Conservation (phyloP, 2,113 vertebrate species). For the Pluvianellus socialis region DNA sequence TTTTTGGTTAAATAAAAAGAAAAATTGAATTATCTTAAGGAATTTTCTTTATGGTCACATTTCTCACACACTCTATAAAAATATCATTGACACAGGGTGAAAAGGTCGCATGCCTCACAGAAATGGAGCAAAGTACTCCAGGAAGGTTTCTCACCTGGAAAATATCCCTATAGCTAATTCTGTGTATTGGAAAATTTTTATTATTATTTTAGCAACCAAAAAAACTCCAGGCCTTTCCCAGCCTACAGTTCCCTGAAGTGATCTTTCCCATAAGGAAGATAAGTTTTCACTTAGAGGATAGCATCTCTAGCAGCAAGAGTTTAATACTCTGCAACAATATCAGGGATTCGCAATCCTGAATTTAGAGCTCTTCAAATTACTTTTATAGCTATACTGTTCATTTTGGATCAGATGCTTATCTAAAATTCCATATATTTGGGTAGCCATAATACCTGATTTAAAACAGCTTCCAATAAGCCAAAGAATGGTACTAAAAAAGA, state of each 20-base stretch:
- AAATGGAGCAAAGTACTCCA: slow-evolving; percentile 41
- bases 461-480: slow-evolving; percentile 28
- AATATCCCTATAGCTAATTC: slow-evolving; percentile 21
- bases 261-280: slow-evolving; percentile 55
- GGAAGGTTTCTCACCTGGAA: slow-evolving; percentile 46
- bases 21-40: not conserved
- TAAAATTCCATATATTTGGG: slow-evolving; percentile 48
- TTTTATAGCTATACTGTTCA: slow-evolving; percentile 52
- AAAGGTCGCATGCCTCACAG: slow-evolving; percentile 36
- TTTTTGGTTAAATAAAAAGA: not conserved
- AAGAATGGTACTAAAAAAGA: not conserved
- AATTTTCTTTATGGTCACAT: slow-evolving; percentile 28
- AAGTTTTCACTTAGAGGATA: slow-evolving; percentile 62
- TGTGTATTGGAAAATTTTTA: not conserved
- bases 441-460: slow-evolving; percentile 31
- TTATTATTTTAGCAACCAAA: slow-evolving; percentile 10
- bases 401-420: slow-evolving; percentile 52
- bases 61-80: slow-evolving; percentile 53
- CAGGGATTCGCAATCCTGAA: slow-evolving; percentile 40
- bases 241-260: slow-evolving; percentile 22
- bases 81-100: slow-evolving; percentile 50
- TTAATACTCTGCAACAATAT: slow-evolving; percentile 57
- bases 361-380: slow-evolving; percentile 56
- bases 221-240: not conserved
- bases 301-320: slow-evolving; percentile 52